phyloP scores from a whole-genome alignment of 2,797 vertebrate genomes.

The Mormyrops attenuatus region DNA sequence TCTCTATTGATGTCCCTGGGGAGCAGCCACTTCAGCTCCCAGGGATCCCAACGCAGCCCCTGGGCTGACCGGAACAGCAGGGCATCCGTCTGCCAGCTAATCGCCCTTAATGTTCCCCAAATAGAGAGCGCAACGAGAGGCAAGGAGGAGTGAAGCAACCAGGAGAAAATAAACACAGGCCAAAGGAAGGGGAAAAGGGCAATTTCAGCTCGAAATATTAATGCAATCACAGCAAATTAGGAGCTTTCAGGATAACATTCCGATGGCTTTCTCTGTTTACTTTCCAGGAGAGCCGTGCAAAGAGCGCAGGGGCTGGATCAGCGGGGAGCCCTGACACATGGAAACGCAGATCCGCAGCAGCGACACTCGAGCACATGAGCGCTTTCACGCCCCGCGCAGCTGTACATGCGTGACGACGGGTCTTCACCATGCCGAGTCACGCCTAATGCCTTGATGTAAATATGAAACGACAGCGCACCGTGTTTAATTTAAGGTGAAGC shows the following conservation, averaged over 20 bases:
- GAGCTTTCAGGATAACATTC: constrained; percentile 62
- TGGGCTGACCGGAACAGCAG: constrained; percentile 52
- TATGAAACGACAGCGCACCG: background rate
- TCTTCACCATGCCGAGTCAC: background rate
- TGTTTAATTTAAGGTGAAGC: background rate
- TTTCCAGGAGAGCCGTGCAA: constrained; percentile 40
- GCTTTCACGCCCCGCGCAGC: background rate
- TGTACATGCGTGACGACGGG: background rate
- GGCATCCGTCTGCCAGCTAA: constrained; percentile 63
- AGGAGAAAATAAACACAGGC: constrained; percentile 58
- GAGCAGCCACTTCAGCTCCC: background rate
- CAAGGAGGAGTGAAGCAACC: constrained; percentile 34
- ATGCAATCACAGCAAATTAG: constrained; percentile 69
- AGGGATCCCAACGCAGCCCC: constrained; percentile 29
- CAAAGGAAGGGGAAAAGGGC: constrained; percentile 66
- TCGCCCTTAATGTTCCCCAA: constrained; percentile 60
- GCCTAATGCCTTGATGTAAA: background rate
- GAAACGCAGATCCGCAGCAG: background rate
- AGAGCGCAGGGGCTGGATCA: constrained; percentile 35
- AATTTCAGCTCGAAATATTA: constrained; percentile 68
- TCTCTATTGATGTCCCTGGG: constrained; percentile 17
- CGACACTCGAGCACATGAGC: background rate
- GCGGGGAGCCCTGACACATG: background rate
- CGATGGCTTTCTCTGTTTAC: constrained; percentile 55
- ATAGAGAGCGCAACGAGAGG: constrained; percentile 56